These are phyloP conservation scores for Mystacides longicornis DNA, from an alignment of 2,888 invertebrate species.

Conservation along the genomic window DNA sequence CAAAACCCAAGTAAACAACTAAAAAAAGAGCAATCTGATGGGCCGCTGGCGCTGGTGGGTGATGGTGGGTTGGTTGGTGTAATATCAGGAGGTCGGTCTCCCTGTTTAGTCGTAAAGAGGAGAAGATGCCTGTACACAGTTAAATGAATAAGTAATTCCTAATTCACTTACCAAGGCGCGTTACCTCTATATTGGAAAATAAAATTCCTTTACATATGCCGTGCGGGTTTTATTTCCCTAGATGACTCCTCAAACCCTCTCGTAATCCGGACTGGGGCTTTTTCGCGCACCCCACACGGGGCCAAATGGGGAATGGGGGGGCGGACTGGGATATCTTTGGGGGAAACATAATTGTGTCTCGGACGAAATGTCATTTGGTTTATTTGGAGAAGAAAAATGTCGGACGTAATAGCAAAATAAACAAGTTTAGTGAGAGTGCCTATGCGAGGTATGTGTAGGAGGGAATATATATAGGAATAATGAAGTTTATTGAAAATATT, in stretches of 20 bases:
- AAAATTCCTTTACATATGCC: constrained; percentile 22
- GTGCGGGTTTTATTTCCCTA: constrained; percentile 24
- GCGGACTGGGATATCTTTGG: constrained; percentile 3
- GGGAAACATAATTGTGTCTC: constrained; percentile 9
- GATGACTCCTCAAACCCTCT: constrained; percentile 14
- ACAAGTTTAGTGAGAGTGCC: too few relatives aligned
- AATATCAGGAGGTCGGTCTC: neutral
- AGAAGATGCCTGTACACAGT: constrained; percentile 18
- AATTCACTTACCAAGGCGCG: constrained; percentile 26
- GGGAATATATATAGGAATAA: too few relatives aligned
- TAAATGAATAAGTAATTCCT: constrained; percentile 27
- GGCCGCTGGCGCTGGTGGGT: too few relatives aligned
- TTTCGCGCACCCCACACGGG: constrained; percentile 4
- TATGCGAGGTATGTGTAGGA: too few relatives aligned
- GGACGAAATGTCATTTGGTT: constrained; percentile 5
- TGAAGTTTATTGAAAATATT: neutral
- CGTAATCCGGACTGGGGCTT: constrained; percentile 3
- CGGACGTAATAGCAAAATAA: constrained; percentile 4
- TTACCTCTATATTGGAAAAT: constrained; percentile 26
- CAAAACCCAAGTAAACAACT: too few relatives aligned
- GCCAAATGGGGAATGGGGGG: neutral
- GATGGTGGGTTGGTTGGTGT: neutral
- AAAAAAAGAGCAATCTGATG: too few relatives aligned
- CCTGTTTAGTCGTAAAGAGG: constrained; percentile 12
- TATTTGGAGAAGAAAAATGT: constrained; percentile 2